Base-by-base conservation (phyloP, 2,888 invertebrate genomes). In the Polymixis flavicincta region DNA sequence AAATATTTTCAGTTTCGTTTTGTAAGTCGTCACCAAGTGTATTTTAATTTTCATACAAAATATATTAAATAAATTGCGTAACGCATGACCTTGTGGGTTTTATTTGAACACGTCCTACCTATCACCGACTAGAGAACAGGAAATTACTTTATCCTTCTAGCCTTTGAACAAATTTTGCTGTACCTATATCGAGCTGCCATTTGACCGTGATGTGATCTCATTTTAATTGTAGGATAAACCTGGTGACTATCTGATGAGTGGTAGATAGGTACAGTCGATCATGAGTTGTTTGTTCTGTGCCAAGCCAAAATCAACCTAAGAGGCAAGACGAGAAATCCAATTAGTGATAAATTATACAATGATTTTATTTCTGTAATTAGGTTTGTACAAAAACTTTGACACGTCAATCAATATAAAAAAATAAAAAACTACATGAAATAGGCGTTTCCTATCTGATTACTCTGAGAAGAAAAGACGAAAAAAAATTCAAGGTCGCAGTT, bases 41-140 rank as follows among this genome's bases (percentile, higher is more conserved):
- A 87, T 68, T 76, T 80, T 81, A 87, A 80, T 74, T 87, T 88
- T 87, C 79, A 32, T 87, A 87, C 42, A 87, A 84, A 88, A 82
- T 75, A 76, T 76, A 69, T 59, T 74, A 68, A 78, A 81, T 82
- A 79, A 82, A 79, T 2, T 74, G 85, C 72, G 70, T 74, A 52
- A 80, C 60, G 76, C 77, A 71, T 74, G 61, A 45, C 52, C n/a
- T 45, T 61, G 60, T 54, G 57, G 5, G 50, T 85, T 85, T 85
- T 77, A 83, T 83, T 81, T 64, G 22, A 55, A 42, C 28, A 37
- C 25, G 1, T n/a, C 42, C n/a, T 19, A 32, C 19, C 13, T 22
- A 0, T 25, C 37, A 22, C 25, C 6, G n/a, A 32, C 22, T 14
- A 55, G 11, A 22, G 48, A 9, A 48, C 73, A 61, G 37, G 28